phyloP scores from a whole-genome alignment of 2,888 invertebrate species.

The Drosophila meridionalis region DNA sequence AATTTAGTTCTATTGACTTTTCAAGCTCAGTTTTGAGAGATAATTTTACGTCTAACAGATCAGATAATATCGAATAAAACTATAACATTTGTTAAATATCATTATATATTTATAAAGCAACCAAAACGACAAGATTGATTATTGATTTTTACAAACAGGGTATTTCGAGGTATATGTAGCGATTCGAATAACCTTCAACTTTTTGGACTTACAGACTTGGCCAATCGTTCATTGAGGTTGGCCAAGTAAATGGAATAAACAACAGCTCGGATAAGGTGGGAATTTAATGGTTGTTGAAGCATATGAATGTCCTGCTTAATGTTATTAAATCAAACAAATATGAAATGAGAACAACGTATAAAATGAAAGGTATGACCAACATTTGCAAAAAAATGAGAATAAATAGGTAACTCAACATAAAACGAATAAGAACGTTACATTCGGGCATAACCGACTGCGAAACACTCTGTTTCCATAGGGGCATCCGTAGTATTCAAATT shows the following conservation, averaged over 20 bases:
- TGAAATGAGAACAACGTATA: background rate
- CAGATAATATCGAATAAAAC: no score
- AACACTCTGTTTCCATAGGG: no score
- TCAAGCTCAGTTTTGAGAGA: background rate
- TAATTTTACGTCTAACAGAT: background rate
- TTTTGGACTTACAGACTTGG: slow-evolving; percentile 35
- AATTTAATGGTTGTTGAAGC: background rate
- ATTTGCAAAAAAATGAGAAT: no score
- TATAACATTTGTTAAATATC: background rate
- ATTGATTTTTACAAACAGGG: background rate
- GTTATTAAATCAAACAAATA: background rate
- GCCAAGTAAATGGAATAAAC: slow-evolving; percentile 29
- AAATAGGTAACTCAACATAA: no score
- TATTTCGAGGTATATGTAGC: background rate
- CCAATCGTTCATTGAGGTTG: slow-evolving; percentile 44
- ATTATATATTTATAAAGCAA: background rate
- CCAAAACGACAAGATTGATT: background rate
- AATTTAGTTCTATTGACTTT: background rate
- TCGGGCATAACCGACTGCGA: no score
- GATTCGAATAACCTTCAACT: slow-evolving; percentile 4
- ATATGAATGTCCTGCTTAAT: background rate
- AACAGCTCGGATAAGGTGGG: slow-evolving; percentile 10
- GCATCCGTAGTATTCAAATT: no score
- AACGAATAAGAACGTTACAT: no score
- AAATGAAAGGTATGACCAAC: no score